A percentile compares a stretch with the other conserved stretches of the same genome.
phyloP scores from a whole-genome alignment of 2,113 vertebrate genomes.

The Bubo blakistoni region DNA sequence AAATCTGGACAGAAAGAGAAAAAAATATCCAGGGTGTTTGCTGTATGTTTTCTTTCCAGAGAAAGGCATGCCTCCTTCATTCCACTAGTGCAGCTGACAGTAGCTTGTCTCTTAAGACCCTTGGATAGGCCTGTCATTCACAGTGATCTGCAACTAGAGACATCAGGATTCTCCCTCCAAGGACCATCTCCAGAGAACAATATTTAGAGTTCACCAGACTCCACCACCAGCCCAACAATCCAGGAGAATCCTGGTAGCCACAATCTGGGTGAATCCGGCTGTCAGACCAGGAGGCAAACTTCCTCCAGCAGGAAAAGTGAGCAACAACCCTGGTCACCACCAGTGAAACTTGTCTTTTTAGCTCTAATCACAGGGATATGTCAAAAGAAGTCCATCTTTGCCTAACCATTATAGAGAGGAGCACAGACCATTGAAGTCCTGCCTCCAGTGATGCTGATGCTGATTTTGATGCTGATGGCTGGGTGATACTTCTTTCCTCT shows the following conservation, averaged over 20 bases:
- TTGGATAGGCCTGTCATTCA: background rate
- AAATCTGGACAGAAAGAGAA: background rate
- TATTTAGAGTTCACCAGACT: background rate
- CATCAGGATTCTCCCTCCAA: background rate
- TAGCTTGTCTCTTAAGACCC: background rate
- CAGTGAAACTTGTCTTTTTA: background rate
- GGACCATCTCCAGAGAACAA: background rate
- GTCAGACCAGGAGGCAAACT: background rate
- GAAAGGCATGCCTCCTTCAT: background rate
- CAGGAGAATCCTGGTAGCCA: background rate
- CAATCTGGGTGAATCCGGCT: background rate
- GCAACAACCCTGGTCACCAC: background rate
- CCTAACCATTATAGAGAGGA: background rate
- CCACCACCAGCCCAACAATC: background rate
- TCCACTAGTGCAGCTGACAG: background rate
- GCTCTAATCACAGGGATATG: background rate
- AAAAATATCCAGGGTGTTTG: background rate
- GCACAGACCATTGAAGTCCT: background rate
- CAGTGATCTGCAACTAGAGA: background rate
- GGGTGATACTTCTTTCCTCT: background rate
- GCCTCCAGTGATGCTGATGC: background rate
- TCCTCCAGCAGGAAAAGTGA: background rate
- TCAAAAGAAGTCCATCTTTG: background rate
- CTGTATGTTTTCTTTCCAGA: background rate
- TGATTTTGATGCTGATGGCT: background rate